Percentiles rank a stretch among this genome's conserved stretches.
phyloP scores from a whole-genome alignment of 2,888 invertebrate genomes.

The Autographa pulchrina region DNA sequence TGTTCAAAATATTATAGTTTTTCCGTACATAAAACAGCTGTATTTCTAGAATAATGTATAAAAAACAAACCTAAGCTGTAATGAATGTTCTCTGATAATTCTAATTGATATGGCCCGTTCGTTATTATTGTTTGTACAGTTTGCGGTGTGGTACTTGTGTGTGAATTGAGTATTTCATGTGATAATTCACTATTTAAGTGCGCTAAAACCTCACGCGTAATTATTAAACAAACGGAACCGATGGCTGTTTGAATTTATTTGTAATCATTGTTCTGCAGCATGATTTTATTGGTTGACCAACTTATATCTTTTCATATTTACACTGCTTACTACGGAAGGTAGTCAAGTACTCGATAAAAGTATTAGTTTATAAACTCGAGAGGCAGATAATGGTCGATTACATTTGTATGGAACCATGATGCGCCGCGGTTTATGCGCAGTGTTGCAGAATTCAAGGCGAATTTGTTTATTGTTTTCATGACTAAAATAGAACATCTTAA shows the following conservation, averaged over 20 bases:
- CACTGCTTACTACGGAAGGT: not conserved
- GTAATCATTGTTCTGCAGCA: not conserved
- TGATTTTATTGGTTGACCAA: not conserved
- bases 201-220: not conserved
- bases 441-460: not conserved
- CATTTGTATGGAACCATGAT: constrained; percentile 17
- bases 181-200: not conserved
- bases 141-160: constrained; percentile 22
- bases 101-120: constrained; percentile 14
- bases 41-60: constrained; percentile 2
- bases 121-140: constrained; percentile 35
- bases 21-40: not conserved
- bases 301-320: not conserved
- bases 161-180: constrained; percentile 15
- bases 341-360: constrained; percentile 17
- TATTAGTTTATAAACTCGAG: constrained; percentile 26
- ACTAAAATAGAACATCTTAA: not conserved
- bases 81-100: not conserved
- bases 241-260: not conserved
- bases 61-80: not conserved
- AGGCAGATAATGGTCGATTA: constrained; percentile 24
- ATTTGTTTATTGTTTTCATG: constrained; percentile 1
- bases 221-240: not conserved
- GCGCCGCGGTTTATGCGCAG: not conserved
- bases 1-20: not conserved